Conservation (phyloP, 2,113 vertebrate species). For the Salvelinus fontinalis region DNA sequence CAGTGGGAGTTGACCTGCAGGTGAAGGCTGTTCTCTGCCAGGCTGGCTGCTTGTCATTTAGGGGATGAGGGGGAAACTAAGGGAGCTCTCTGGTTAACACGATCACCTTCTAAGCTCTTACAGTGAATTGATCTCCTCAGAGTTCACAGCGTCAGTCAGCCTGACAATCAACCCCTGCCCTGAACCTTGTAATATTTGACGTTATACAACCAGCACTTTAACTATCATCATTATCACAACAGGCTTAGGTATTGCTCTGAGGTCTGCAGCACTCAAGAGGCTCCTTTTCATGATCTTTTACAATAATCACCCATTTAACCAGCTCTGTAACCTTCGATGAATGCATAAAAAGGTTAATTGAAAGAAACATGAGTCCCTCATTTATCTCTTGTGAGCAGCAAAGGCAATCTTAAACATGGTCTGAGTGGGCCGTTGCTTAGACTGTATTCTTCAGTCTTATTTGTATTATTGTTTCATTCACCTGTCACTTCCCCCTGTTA, state of each 20-base stretch:
- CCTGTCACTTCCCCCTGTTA: too few relatives aligned
- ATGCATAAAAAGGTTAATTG: conserved; percentile 22
- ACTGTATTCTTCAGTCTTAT: conserved; percentile 9
- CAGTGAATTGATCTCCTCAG: conserved; percentile 11
- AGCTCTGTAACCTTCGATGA: conserved; percentile 40
- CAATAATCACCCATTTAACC: conserved; percentile 40
- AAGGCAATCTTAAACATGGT: conserved; percentile 3
- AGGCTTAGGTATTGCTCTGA: background rate
- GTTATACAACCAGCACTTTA: conserved; percentile 39
- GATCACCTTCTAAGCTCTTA: conserved; percentile 44
- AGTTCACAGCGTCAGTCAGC: conserved; percentile 24
- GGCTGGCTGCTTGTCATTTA: background rate
- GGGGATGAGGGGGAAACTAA: conserved; percentile 6
- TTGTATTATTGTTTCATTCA: too few relatives aligned
- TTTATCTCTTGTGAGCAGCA: conserved; percentile 17
- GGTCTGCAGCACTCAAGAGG: conserved; percentile 45
- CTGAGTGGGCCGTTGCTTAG: background rate
- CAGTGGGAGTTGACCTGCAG: conserved; percentile 41
- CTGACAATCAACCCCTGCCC: conserved; percentile 40
- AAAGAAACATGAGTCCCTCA: conserved; percentile 21
- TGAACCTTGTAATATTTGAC: conserved; percentile 45
- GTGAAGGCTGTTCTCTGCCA: conserved; percentile 27
- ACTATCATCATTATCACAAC: conserved; percentile 21
- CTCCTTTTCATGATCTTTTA: conserved; percentile 48
- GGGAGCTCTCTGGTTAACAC: conserved; percentile 43